Base-by-base conservation (phyloP, 2,888 invertebrate species). In the Thumatha senex region DNA sequence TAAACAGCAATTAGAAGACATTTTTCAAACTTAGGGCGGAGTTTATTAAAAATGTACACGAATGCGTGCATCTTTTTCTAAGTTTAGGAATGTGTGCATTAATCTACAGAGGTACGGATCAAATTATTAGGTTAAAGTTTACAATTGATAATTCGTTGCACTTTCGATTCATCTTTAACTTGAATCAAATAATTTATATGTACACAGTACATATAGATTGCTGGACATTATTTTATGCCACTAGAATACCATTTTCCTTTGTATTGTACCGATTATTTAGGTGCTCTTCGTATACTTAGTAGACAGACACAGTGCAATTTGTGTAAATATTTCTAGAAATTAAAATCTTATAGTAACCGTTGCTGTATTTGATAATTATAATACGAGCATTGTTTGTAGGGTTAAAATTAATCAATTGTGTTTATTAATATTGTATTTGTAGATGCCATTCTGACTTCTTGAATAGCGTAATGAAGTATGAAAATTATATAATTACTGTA, bases 241-340 rank as follows among this genome's bases (percentile, higher is more conserved):
- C 50, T 7, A 24, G 40, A 59, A 56, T 51, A 53, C 52, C 56
- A 53, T 40, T 54, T 50, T 14, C 56, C 46, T 50, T 49, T 56
- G 56, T 34, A 30, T 14, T 33, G 41, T 41, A 43, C 59, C 58
- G 69, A 63, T 67, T 67, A 71, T 66, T 76, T 78, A 78, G 78
- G 82, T 82, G 81, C 78, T 78, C 77, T 75, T 76, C 74, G 74
- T 80, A 79, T 81, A 78, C 76, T 73, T 67, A 67, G 63, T 24
- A 70, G 72, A 73, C 67, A 72, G 67, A 24, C 18, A 4, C 18
- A 24, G 82, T 86, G 82, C 82, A 84, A 84, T 84, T 24, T 64
- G 78, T 81, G 78, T 80, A 80, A 68, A 80, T 80, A 78, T 56
- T 69, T 70, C 43, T 65, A 59, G 62, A 56, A 63, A 46, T 42